Evolutionary conservation across 2,888 invertebrate genomes (phyloP), one percentile per base, ranked within the genome.

Genomic region (Rutpela maculata): DNA sequence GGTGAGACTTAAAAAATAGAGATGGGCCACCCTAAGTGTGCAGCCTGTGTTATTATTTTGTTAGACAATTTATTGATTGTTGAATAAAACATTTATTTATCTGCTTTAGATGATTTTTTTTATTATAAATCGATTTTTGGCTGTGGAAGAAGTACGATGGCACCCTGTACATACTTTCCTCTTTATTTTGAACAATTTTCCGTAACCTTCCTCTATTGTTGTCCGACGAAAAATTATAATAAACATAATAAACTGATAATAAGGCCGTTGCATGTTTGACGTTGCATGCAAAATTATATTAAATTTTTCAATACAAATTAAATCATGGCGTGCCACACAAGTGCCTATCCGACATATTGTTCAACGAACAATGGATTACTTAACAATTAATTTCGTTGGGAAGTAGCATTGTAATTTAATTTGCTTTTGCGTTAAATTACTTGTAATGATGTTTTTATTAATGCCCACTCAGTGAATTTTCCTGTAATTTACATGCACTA

Each of bases 221-320:
- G 5, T 59, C 12, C 11, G 18, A 19, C 19, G n/a, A 57, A 59
- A 18, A 19, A 7, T 10, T 59, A 59, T 59, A 10, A 59, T 59
- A 22, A 59, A 19, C 19, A 19, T 12, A 10, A 59, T 59, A 19
- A 19, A 19, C 18, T 15, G 38, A 38, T 66, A 31, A 35, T 63
- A 66, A 65, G 35, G n/a, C 38, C 57, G 19, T 70, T 60, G 70
- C 70, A 60, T 70, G 70, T 22, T 18, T 2, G 59, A 10, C 17
- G 11, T 70, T 70, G 70, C 70, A 70, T 70, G 70, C 60, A 57
- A 43, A 70, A 70, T 60, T 38, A 70, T 65, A 73, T 73, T 65
- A 73, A 65, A 65, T 63, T 73, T 65, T 73, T 73, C 73, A 19
- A 18, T 55, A 31, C n/a, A 73, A 73, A 73, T 73, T 73, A 73